A percentile compares a stretch with the other conserved stretches of the same genome.
phyloP scores from a whole-genome alignment of 2,888 invertebrate species.

The Pristionchus mayeri region DNA sequence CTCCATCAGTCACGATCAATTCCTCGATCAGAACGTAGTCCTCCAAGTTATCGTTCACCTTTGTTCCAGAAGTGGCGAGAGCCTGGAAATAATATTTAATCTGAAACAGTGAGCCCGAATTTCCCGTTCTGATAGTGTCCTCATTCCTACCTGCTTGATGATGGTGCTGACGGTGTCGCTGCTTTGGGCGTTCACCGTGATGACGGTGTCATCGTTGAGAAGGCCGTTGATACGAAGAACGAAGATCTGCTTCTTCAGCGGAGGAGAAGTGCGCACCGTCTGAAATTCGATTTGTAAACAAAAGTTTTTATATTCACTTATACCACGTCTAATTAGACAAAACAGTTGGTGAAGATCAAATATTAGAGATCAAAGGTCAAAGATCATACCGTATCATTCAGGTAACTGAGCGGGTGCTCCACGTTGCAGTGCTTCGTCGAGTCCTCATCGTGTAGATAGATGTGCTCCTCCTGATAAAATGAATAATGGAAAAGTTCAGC shows the following conservation, averaged over 20 bases:
- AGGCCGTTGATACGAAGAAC: constrained; percentile 92
- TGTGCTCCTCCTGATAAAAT: constrained; percentile 79
- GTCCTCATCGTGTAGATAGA: constrained; percentile 76
- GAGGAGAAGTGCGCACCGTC: constrained; percentile 35
- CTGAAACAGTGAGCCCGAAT: too few relatives aligned
- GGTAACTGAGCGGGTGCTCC: constrained; percentile 71
- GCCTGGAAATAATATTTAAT: constrained; percentile 79
- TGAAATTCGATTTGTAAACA: too few relatives aligned
- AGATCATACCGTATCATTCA: constrained; percentile 69
- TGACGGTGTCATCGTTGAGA: constrained; percentile 87
- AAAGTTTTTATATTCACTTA: too few relatives aligned
- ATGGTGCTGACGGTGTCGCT: constrained; percentile 92
- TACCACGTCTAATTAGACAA: too few relatives aligned
- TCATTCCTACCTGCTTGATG: constrained; percentile 77
- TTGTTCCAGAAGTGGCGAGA: constrained; percentile 86
- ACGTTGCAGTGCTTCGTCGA: constrained; percentile 62
- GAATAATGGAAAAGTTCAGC: too few relatives aligned
- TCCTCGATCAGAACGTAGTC: constrained; percentile 93
- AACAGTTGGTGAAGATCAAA: too few relatives aligned
- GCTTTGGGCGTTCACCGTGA: constrained; percentile 86
- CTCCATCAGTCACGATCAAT: constrained; percentile 48
- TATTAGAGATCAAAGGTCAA: too few relatives aligned
- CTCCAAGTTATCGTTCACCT: constrained; percentile 84
- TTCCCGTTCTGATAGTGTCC: too few relatives aligned
- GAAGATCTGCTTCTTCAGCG: constrained; percentile 86